Evolutionary conservation across 2,797 vertebrate species (phyloP).

Genomic region (Pipistrellus pygmaeus): DNA sequence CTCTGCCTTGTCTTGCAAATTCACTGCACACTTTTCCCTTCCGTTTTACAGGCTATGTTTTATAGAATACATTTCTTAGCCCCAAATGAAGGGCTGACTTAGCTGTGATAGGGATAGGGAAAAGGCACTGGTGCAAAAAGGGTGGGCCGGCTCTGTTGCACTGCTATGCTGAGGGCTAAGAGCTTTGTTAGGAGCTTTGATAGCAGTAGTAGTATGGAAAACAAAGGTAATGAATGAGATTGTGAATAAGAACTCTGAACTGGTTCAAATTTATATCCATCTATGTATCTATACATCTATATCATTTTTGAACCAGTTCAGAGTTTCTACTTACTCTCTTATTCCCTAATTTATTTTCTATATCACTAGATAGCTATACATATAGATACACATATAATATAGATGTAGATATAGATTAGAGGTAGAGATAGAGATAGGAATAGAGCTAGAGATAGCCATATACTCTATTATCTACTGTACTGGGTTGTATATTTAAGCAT

Average conservation of each 20-base stretch:
- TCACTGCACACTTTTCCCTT: background rate
- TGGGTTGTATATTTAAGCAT: background rate
- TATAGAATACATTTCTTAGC: background rate
- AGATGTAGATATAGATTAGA: background rate
- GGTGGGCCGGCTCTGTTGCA: too few relatives aligned
- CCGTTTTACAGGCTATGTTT: background rate
- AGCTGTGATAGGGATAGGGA: background rate
- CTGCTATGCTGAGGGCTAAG: background rate
- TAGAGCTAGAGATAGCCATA: too few relatives aligned
- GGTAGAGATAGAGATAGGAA: background rate
- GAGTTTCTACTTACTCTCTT: background rate
- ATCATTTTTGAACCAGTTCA: background rate
- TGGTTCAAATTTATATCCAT: background rate
- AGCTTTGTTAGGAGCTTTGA: background rate
- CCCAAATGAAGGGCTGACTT: background rate
- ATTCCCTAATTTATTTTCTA: background rate
- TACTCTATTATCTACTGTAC: background rate
- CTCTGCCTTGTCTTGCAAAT: slow-evolving; percentile 31
- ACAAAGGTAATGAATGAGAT: background rate
- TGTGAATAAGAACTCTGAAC: background rate
- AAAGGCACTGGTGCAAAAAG: background rate
- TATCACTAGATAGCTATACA: background rate
- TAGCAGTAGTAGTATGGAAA: background rate
- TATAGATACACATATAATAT: background rate
- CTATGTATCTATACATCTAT: background rate